Evolutionary conservation across 2,888 invertebrate genomes (phyloP), one percentile per base, ranked within the genome.

Genomic region (Gymnosoma rotundatum): DNA sequence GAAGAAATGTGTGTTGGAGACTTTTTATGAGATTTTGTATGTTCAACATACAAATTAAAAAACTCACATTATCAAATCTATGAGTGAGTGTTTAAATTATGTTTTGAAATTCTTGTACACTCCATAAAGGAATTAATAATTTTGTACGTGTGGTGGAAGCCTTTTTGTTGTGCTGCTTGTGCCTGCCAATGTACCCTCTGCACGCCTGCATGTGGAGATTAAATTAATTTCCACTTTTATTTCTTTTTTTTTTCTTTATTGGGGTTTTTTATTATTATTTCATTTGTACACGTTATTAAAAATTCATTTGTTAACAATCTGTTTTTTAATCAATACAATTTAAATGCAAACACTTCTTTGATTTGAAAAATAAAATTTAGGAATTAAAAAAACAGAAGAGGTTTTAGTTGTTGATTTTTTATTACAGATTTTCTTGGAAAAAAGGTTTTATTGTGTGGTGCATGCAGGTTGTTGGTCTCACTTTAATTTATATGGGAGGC

Each of bases 271-370:
- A 14, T 48, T 56, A 1, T 48, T 48, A 21, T 38, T 61, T 74
- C 56, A 72, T 56, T 73, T 83, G 32, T 38, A n/a, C 58, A 60
- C 45, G 52, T 80, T 76, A 60, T 79, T 56, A 80, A 73, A 73
- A 73, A 42, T 83, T 74, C 64, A 74, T 85, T 85, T 78, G 78
- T 78, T 79, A 82, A 78, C 78, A 78, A 82, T 78, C 74, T 60
- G 42, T 66, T 42, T 25, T 54, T 90, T 89, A 90, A 90, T 89
- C 87, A 89, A 89, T 89, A 86, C 87, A 88, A 88, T 89, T 89
- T 88, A 87, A 88, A 88, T 86, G 76, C 86, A 87, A 87, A 87
- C 87, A 88, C 87, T 87, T 88, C 87, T 88, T 86, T 10, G 86
- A 81, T 88, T 83, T 74, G 7, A 60, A 60, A 45, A 54, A 64